Evolutionary conservation across 2,797 vertebrate genomes (phyloP), one percentile per base, ranked within the genome.

Genomic region (Gymnothorax javanicus): DNA sequence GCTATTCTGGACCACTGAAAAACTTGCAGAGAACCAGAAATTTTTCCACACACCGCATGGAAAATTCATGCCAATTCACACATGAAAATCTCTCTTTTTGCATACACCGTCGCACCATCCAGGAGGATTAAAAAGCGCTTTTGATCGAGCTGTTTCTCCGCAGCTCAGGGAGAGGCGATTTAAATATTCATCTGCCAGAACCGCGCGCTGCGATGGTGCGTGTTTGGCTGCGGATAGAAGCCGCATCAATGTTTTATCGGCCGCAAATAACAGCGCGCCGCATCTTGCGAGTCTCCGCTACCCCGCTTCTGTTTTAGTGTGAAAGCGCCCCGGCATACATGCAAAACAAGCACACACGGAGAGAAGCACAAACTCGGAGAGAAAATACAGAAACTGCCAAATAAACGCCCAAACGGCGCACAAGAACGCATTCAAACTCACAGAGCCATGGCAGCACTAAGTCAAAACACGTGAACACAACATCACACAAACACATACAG

Each of bases 131-230:
- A 43, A 75, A 69, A 56, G 20, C n/a, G 50, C 77, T 20, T 81
- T 81, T 56, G 77, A 81, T 56, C 54, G 77, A 81, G 23, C 77
- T 23, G 6, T 77, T 77, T 8, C 13, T 50, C 15, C 73, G 20
- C 17, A 56, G 77, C 50, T 9, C 20, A 9, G 77, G 52, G 52
- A 81, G 52, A 81, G n/a, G 77, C 5, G 3, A 81, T 81, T 81
- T 81, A 81, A 81, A 81, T 81, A 81, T 81, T 81, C 77, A 81
- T 81, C 77, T 81, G 77, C 23, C 20, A 50, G 77, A 81, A 13
- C 77, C n/a, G 33, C 33, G 33, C 20, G 17, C 75, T 2, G 77
- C 52, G 77, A 56, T 27, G 43, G 73, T 20, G 73, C 73, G 15
- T 52, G 33, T 17, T 13, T 4, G 73, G 17, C 73, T 52, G 43